These are phyloP conservation scores for Rhineura floridana DNA, from an alignment of 2,113 vertebrate genomes.

Conservation along the genomic window DNA sequence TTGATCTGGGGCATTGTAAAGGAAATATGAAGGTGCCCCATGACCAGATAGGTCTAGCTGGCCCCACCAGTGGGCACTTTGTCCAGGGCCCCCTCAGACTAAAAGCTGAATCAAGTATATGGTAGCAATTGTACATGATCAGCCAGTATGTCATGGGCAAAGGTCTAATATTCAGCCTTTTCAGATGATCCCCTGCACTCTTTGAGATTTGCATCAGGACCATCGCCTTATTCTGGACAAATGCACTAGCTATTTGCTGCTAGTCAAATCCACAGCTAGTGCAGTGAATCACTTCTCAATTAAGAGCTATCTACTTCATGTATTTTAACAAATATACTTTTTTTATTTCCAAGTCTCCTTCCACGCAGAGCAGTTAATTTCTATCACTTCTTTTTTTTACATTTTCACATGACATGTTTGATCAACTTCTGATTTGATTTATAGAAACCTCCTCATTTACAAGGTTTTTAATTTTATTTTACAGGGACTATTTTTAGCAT, in stretches of 20 bases:
- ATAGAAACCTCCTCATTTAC: background rate
- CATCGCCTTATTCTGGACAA: background rate
- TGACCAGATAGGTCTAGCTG: too few relatives aligned
- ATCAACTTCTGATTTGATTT: background rate
- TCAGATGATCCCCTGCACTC: too few relatives aligned
- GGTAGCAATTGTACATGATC: too few relatives aligned
- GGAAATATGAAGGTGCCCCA: too few relatives aligned
- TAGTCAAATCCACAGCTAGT: background rate
- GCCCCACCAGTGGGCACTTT: too few relatives aligned
- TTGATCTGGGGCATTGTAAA: too few relatives aligned
- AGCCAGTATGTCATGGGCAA: background rate
- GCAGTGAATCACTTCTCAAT: background rate
- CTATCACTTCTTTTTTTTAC: background rate
- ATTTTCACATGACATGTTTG: background rate
- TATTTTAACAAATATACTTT: background rate
- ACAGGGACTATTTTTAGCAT: background rate
- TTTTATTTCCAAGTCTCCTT: background rate
- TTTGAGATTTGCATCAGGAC: background rate
- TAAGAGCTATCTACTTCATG: background rate
- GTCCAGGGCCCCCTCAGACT: too few relatives aligned
- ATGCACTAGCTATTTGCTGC: background rate
- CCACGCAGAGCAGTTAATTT: background rate
- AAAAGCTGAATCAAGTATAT: too few relatives aligned
- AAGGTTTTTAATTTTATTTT: background rate
- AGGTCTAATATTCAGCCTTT: background rate